These are phyloP conservation scores for Formica exsecta DNA, from an alignment of 1,140 invertebrate genomes.

Conservation along the genomic window DNA sequence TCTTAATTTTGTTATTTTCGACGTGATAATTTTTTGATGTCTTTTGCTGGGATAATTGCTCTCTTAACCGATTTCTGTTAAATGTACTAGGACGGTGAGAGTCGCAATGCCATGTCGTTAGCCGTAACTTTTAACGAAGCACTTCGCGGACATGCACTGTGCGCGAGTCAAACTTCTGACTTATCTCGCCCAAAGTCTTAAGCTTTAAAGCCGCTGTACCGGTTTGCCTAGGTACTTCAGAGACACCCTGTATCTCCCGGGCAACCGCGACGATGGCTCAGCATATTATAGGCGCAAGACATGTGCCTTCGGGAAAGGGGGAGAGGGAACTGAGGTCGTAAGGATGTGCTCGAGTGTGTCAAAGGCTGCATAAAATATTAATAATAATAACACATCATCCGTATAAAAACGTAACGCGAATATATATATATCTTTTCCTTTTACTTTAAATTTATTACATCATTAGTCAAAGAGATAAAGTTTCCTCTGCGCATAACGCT, in stretches of 20 bases:
- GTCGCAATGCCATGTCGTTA: conserved; percentile 44
- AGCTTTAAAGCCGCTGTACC: conserved; percentile 54
- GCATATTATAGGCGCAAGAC: conserved; percentile 52
- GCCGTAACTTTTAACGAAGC: conserved; percentile 58
- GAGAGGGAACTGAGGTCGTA: not conserved
- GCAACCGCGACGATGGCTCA: conserved; percentile 45
- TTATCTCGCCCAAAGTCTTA: conserved; percentile 60
- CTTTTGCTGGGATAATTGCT: conserved; percentile 17
- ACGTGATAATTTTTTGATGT: conserved; percentile 1
- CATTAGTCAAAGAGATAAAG: not conserved
- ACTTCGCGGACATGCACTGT: conserved; percentile 46
- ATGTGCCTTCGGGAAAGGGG: conserved; percentile 25
- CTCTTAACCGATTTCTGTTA: conserved; percentile 29
- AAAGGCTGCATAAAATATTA: conserved; percentile 27
- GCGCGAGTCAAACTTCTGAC: conserved; percentile 60
- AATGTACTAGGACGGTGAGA: conserved; percentile 19
- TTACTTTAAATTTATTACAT: not conserved
- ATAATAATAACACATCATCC: not conserved
- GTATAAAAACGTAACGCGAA: conserved; percentile 2
- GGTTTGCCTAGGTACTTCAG: conserved; percentile 53
- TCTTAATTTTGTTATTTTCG: not conserved
- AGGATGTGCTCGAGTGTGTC: conserved; percentile 52
- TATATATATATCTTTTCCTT: not conserved
- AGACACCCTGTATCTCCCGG: conserved; percentile 57
- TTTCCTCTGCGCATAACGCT: not conserved